Conservation (phyloP, 2,113 vertebrate species). For the Pristiophorus japonicus region DNA sequence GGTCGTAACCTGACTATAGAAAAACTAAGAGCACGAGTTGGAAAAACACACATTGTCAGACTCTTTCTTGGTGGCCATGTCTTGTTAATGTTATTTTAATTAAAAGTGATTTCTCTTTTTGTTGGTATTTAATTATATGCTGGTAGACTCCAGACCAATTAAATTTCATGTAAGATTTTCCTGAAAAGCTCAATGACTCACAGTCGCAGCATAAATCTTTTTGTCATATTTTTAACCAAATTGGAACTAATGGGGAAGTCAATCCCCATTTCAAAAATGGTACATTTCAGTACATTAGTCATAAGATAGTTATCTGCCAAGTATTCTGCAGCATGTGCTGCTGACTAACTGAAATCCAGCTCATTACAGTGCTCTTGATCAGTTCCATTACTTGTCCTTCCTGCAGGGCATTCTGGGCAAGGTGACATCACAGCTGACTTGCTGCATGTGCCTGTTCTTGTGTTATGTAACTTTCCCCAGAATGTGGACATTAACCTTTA, state of each 20-base stretch:
- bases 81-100: constrained; percentile 13
- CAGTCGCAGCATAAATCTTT: not conserved
- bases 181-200: constrained; percentile 1
- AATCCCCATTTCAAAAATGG: not conserved
- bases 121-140: constrained; percentile 2
- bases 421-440: not conserved
- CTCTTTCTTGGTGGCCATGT: not conserved
- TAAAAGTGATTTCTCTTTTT: not conserved
- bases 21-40: not conserved
- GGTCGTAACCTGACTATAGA: not conserved
- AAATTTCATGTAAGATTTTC: not conserved
- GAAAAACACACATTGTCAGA: not conserved
- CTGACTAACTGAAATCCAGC: not conserved
- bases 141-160: constrained; percentile 2
- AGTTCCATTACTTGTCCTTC: not conserved
- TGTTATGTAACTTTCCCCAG: not conserved
- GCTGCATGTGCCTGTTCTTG: not conserved
- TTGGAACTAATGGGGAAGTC: not conserved
- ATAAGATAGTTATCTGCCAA: not conserved
- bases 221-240: constrained; percentile 11
- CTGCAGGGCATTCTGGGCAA: not conserved
- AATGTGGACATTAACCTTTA: not conserved
- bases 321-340: not conserved
- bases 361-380: not conserved
- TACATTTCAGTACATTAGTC: not conserved